Evolutionary conservation across 2,113 vertebrate species (phyloP).

Genomic region (Bambusicola thoracicus): DNA sequence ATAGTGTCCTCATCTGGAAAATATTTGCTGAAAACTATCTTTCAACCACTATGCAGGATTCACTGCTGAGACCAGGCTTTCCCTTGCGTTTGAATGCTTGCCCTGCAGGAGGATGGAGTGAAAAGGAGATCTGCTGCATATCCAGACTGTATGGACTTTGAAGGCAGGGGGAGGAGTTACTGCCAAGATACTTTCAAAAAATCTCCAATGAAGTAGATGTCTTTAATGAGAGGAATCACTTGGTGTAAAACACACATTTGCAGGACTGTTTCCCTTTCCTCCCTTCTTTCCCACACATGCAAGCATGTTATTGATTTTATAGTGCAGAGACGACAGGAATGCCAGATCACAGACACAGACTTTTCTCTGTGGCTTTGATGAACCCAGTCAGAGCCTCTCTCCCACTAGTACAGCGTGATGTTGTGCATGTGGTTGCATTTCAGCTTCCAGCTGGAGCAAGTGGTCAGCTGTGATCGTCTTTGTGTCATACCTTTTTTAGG

Average conservation of each 20-base stretch:
- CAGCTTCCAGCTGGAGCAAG: background rate
- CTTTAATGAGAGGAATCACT: background rate
- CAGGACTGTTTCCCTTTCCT: fast-evolving
- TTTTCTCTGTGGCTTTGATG: background rate
- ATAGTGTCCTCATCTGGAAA: background rate
- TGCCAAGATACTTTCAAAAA: background rate
- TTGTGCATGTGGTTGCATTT: background rate
- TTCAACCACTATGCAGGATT: fast-evolving
- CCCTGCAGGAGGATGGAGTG: background rate
- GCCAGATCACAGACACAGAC: background rate
- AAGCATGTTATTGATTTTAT: background rate
- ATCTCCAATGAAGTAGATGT: background rate
- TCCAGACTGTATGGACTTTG: background rate
- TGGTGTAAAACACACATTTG: background rate
- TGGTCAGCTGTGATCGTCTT: background rate
- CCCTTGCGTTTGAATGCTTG: background rate
- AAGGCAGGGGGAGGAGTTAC: background rate
- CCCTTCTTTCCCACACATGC: background rate
- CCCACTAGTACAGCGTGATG: background rate
- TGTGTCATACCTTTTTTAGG: background rate
- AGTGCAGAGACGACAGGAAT: background rate
- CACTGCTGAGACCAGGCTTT: background rate
- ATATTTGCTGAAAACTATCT: background rate
- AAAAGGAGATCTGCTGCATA: background rate
- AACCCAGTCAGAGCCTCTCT: background rate